Percentiles rank a stretch among this genome's conserved stretches.
Conservation (phyloP, 1,140 invertebrate species). For the Laupala kohalensis region DNA sequence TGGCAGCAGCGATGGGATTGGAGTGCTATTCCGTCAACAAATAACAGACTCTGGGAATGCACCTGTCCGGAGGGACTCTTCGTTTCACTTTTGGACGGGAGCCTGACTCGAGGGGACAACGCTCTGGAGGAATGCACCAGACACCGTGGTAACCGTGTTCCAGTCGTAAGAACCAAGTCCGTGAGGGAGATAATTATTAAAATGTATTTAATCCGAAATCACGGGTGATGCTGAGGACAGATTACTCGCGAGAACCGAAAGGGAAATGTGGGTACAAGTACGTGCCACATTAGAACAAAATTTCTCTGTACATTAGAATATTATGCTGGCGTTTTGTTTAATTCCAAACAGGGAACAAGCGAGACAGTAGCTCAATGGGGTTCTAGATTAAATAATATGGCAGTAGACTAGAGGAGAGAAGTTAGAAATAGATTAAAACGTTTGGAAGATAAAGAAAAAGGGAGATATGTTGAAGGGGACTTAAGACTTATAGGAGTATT, state of each 20-base stretch:
- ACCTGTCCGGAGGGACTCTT: too few species aligned
- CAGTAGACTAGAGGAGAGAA: neutral
- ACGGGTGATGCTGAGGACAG: neutral
- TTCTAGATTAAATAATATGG: neutral
- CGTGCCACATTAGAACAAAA: neutral
- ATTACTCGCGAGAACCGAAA: neutral
- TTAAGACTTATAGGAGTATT: neutral
- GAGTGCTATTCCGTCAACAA: too few species aligned
- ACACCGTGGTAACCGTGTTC: too few species aligned
- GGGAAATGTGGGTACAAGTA: neutral
- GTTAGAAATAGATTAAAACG: neutral
- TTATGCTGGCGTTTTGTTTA: neutral
- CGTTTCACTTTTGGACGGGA: too few species aligned
- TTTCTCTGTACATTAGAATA: neutral
- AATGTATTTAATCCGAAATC: neutral
- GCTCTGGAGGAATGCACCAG: too few species aligned
- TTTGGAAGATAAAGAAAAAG: neutral
- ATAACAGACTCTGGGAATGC: too few species aligned
- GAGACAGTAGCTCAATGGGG: neutral
- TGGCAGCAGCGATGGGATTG: too few species aligned
- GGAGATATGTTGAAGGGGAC: neutral
- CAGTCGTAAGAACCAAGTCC: too few species aligned
- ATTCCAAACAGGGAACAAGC: neutral
- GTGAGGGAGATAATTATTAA: too few species aligned
- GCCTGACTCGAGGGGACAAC: too few species aligned